These are phyloP conservation scores for Pseudomyrmex pallidus DNA, from an alignment of 1,140 invertebrate species.

Conservation along the genomic window DNA sequence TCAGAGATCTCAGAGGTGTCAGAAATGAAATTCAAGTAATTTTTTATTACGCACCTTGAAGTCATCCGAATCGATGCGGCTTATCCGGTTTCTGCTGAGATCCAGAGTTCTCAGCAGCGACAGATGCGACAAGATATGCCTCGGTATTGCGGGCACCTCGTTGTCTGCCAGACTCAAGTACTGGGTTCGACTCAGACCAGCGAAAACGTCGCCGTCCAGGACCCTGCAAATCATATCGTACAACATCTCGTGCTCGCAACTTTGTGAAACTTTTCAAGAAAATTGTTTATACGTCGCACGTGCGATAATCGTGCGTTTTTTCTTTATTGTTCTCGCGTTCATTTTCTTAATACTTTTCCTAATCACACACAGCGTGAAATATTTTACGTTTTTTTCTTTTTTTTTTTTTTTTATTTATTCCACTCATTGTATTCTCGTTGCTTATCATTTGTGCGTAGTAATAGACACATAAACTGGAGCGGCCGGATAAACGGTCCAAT, in stretches of 20 bases:
- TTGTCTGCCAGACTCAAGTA: constrained; percentile 92
- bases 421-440: neutral
- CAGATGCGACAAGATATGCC: constrained; percentile 89
- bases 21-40: constrained; percentile 9
- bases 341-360: neutral
- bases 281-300: too few relatives aligned
- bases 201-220: constrained; percentile 89
- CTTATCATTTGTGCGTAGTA: constrained; percentile 26
- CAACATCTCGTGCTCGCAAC: neutral
- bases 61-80: constrained; percentile 87
- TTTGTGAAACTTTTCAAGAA: too few relatives aligned
- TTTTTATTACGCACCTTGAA: constrained; percentile 85
- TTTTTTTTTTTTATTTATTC: too few relatives aligned
- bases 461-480: neutral
- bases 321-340: neutral
- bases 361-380: neutral
- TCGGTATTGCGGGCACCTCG: constrained; percentile 88
- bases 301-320: too few relatives aligned
- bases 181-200: constrained; percentile 88
- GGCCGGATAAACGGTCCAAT: constrained; percentile 23
- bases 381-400: neutral
- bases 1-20: neutral
- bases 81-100: constrained; percentile 89
- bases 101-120: constrained; percentile 90
- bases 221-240: constrained; percentile 84